phyloP scores from a whole-genome alignment of 2,797 vertebrate species.

The Brotula barbata region DNA sequence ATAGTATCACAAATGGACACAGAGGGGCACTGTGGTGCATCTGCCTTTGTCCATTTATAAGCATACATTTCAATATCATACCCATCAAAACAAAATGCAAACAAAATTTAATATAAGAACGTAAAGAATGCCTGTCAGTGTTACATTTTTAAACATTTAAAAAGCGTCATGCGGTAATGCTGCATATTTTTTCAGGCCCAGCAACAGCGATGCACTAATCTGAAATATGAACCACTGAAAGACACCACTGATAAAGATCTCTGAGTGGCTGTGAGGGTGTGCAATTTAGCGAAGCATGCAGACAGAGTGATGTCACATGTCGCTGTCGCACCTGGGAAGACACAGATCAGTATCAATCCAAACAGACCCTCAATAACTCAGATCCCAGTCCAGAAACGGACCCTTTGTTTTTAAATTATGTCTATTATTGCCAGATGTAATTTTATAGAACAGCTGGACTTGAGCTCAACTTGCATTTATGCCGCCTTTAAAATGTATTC shows the following conservation, averaged over 20 bases:
- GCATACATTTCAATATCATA: background rate
- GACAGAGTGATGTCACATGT: constrained; percentile 68
- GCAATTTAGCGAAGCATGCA: constrained; percentile 61
- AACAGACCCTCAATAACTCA: constrained; percentile 57
- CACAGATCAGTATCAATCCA: constrained; percentile 61
- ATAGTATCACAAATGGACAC: constrained; percentile 35
- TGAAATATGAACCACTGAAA: constrained; percentile 50
- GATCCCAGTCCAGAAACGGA: constrained; percentile 20
- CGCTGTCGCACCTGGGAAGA: constrained; percentile 55
- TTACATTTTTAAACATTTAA: constrained; percentile 10
- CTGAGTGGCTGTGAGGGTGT: constrained; percentile 46
- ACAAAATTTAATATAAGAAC: background rate
- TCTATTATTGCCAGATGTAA: constrained; percentile 4
- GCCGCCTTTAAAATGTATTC: constrained; percentile 19
- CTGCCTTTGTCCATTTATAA: background rate
- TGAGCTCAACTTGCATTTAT: background rate
- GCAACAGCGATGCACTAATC: constrained; percentile 8
- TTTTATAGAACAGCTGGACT: constrained; percentile 33
- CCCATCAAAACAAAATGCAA: background rate
- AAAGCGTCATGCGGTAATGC: constrained; percentile 3
- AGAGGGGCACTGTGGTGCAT: constrained; percentile 50
- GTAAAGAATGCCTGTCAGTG: background rate
- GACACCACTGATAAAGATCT: constrained; percentile 54
- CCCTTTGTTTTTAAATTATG: background rate
- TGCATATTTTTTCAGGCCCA: constrained; percentile 7